Evolutionary conservation across 2,888 invertebrate genomes (phyloP).

Genomic region (Brenthis hecate): DNA sequence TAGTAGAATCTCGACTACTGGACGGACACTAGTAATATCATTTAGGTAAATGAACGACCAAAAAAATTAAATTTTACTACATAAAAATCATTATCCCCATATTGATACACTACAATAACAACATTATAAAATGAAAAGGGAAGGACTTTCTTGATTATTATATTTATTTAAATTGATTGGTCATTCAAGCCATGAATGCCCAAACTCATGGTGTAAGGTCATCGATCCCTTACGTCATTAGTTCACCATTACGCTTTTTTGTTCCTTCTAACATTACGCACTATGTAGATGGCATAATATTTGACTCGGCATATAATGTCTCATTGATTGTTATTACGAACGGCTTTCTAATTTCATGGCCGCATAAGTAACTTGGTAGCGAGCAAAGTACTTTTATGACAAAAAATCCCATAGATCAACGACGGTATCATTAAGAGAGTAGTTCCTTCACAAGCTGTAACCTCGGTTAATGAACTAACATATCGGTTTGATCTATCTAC

Average conservation of each 20-base stretch:
- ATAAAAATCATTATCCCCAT: background rate
- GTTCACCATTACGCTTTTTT: slow-evolving; percentile 40
- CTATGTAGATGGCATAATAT: background rate
- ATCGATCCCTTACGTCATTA: slow-evolving; percentile 68
- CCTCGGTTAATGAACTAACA: slow-evolving; percentile 31
- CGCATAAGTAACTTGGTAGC: slow-evolving; percentile 16
- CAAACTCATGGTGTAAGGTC: slow-evolving; percentile 60
- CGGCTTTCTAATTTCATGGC: slow-evolving; percentile 30
- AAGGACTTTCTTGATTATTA: slow-evolving; percentile 38
- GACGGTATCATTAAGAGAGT: slow-evolving; percentile 28
- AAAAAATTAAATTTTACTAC: background rate
- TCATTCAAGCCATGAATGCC: slow-evolving; percentile 58
- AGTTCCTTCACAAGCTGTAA: slow-evolving; percentile 20
- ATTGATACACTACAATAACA: slow-evolving; percentile 12
- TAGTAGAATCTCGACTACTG: no score
- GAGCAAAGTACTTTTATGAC: background rate
- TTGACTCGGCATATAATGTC: background rate
- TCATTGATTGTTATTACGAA: slow-evolving; percentile 16
- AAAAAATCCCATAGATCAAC: slow-evolving; percentile 30
- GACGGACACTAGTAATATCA: no score
- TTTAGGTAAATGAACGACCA: background rate
- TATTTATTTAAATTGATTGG: slow-evolving; percentile 36
- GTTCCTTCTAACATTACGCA: slow-evolving; percentile 22
- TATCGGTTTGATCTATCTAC: slow-evolving; percentile 18
- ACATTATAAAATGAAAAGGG: slow-evolving; percentile 6